phyloP scores from a whole-genome alignment of 1,140 invertebrate genomes.

The Zaprionus camerounensis region DNA sequence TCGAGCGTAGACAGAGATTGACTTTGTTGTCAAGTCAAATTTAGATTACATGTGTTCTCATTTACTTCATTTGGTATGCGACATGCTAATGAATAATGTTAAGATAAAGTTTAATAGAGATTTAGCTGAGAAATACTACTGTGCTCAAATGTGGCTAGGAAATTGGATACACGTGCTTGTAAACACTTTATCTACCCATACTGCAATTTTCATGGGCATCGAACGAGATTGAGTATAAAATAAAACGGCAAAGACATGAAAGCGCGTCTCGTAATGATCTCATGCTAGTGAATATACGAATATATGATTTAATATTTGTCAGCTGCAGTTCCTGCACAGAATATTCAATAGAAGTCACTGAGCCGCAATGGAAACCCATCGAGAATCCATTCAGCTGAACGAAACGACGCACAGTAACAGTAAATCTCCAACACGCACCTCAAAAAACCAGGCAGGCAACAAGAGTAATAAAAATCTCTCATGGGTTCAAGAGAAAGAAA shows the following conservation, averaged over 20 bases:
- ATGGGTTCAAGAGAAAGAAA: not conserved
- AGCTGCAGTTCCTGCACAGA: conserved; percentile 11
- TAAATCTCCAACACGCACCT: conserved; percentile 36
- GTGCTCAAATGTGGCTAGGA: not conserved
- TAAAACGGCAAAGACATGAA: not conserved
- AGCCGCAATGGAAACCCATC: conserved; percentile 16
- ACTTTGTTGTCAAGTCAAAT: not conserved
- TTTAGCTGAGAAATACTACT: not conserved
- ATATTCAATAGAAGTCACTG: conserved; percentile 22
- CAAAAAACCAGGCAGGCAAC: not conserved
- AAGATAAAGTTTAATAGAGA: not conserved
- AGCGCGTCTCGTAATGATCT: not conserved
- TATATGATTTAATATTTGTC: conserved; percentile 29
- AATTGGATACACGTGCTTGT: not conserved
- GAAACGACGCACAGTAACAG: conserved; percentile 17
- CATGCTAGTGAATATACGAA: not conserved
- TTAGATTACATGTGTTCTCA: not conserved
- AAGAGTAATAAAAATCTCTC: conserved; percentile 41
- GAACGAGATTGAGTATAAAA: not conserved
- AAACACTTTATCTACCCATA: not conserved
- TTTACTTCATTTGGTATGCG: not conserved
- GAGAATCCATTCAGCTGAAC: conserved; percentile 30
- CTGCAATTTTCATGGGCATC: not conserved
- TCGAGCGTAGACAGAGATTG: not conserved
- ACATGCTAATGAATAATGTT: not conserved